These are phyloP conservation scores for Varanus salvator DNA, from an alignment of 2,113 vertebrate genomes.

Conservation along the genomic window DNA sequence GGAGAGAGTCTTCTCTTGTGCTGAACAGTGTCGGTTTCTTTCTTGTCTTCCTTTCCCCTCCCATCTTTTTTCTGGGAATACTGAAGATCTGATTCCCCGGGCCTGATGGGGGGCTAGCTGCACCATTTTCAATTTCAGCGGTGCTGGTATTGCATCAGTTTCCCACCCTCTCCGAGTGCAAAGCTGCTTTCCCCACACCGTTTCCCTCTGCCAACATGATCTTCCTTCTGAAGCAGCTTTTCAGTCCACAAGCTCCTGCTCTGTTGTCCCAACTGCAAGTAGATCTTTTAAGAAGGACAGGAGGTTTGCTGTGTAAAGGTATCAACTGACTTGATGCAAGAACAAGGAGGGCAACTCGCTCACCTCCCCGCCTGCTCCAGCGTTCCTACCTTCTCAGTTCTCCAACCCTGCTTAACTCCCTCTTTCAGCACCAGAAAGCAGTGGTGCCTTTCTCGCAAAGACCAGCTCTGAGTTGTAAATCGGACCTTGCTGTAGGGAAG, in stretches of 20 bases:
- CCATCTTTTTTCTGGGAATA: not conserved
- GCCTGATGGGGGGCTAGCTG: not conserved
- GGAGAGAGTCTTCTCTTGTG: not conserved
- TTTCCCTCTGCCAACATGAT: not conserved
- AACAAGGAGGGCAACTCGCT: not conserved
- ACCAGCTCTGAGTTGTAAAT: too few relatives aligned
- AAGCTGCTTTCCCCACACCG: not conserved
- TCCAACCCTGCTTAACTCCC: not conserved
- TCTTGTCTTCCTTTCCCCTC: not conserved
- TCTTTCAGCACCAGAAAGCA: not conserved
- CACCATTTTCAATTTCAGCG: not conserved
- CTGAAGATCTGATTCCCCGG: not conserved
- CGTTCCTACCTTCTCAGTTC: not conserved
- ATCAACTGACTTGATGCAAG: not conserved
- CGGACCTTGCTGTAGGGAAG: too few relatives aligned
- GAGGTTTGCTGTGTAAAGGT: not conserved
- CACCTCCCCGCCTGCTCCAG: too few relatives aligned
- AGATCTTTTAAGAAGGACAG: not conserved
- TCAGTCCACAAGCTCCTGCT: not conserved
- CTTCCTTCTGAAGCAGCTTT: not conserved
- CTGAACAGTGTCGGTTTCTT: not conserved
- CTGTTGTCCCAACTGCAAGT: not conserved
- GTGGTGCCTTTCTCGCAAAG: too few relatives aligned
- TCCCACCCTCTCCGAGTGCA: not conserved
- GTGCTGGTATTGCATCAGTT: not conserved